Evolutionary conservation across 2,797 vertebrate species (phyloP).

Genomic region (Garrulus glandarius): DNA sequence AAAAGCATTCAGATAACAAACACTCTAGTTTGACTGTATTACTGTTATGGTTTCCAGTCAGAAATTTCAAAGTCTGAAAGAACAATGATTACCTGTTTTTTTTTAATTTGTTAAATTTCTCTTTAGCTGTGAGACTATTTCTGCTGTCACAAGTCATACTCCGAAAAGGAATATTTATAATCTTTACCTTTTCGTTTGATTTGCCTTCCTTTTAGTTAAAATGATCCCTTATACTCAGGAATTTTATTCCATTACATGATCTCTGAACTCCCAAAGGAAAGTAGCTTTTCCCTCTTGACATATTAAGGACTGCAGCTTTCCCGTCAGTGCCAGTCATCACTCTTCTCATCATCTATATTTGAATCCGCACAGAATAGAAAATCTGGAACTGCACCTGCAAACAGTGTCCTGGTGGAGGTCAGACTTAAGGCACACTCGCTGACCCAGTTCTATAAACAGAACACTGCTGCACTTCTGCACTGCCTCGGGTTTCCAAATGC

Average conservation of each 20-base stretch:
- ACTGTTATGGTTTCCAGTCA: neutral
- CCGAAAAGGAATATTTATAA: neutral
- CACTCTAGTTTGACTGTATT: neutral
- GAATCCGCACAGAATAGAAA: neutral
- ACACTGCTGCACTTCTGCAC: neutral
- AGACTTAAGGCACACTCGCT: neutral
- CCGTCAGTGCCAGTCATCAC: neutral
- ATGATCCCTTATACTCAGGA: neutral
- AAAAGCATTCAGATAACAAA: neutral
- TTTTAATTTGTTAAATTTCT: neutral
- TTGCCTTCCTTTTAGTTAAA: neutral
- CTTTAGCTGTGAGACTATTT: neutral
- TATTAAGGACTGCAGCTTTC: neutral
- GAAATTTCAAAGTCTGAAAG: neutral
- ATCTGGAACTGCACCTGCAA: neutral
- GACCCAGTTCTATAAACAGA: slow-evolving; percentile 50
- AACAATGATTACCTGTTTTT: neutral
- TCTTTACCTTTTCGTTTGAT: neutral
- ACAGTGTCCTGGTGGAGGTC: neutral
- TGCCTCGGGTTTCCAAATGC: neutral
- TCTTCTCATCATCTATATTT: neutral
- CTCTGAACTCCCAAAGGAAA: neutral
- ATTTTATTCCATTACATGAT: neutral
- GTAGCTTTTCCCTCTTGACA: neutral
- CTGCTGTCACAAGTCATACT: neutral